phyloP scores from a whole-genome alignment of 2,113 vertebrate genomes.

The Oncorhynchus keta region DNA sequence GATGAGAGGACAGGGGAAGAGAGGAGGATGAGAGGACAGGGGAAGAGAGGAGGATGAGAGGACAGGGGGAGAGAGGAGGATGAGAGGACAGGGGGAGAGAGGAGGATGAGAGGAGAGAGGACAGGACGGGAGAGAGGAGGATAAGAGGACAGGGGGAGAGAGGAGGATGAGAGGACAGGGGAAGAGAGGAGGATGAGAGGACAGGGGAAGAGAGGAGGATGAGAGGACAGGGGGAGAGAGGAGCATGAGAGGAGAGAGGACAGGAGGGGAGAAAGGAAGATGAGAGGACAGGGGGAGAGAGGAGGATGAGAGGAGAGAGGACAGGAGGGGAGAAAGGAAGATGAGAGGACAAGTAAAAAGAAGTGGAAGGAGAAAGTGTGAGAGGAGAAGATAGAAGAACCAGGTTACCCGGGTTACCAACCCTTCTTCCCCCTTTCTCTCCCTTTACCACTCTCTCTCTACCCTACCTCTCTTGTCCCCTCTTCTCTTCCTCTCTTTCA shows the following conservation, averaged over 20 bases:
- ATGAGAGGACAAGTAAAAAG: not conserved
- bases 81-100: not conserved
- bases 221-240: too few relatives aligned
- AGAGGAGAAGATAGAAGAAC: not conserved
- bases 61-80: not conserved
- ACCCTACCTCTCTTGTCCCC: not conserved
- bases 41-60: too few relatives aligned
- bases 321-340: not conserved
- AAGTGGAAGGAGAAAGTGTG: not conserved
- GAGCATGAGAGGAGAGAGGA: too few relatives aligned
- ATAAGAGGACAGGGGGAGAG: not conserved
- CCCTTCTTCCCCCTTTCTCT: not conserved
- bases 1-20: not conserved
- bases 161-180: not conserved
- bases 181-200: not conserved
- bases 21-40: not conserved
- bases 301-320: too few relatives aligned
- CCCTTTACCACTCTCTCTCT: constrained; percentile 1
- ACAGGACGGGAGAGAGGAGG: not conserved
- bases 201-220: not conserved
- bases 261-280: not conserved
- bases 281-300: too few relatives aligned
- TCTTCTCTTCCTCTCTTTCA: not conserved
- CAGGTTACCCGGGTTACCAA: not conserved
- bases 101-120: not conserved